Evolutionary conservation across 2,888 invertebrate genomes (phyloP), one percentile per base, ranked within the genome.

Genomic region (Philaethria dido): DNA sequence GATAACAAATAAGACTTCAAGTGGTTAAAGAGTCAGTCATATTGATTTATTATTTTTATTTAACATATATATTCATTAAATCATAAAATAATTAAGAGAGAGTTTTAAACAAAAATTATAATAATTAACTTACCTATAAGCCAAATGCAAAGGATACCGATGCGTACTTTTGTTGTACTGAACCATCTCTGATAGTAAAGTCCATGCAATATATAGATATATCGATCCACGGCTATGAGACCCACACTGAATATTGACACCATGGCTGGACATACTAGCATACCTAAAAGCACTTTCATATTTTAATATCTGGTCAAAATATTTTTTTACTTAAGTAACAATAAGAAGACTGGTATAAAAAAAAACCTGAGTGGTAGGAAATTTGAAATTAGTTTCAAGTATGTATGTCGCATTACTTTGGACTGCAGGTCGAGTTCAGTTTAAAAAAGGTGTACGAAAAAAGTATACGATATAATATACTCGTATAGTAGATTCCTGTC

Each of bases 231-330:
- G 2, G 94, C 95, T 33, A 95, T 94, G 11, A 95, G 80, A 0
- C 94, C 94, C 4, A 95, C 94, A 59, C 94, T 94, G 80, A 94
- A 94, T 68, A 95, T 93, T 0, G 95, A 95, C 11, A 94, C 93
- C 78, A 95, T 84, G 0, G 94, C 94, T 45, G 94, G 93, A 66
- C 94, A 93, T n/a, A 94, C 94, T 60, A 95, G 89, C 89, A 94
- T 87, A 62, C 95, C 95, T 95, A 81, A 44, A 44, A 61, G 14
- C 11, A 45, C 22, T 45, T 25, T 8, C 2, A 25, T 14, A 25
- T n/a, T 25, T 52, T 5, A 52, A 8, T 29, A n/a, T 55, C 33
- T 14, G 29, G 3, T 29, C 3, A 29, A 29, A 29, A n/a, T n/a
- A n/a, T n/a, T n/a, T n/a, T n/a, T n/a, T n/a, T n/a, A n/a, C n/a